Base-by-base conservation (phyloP, 2,888 invertebrate genomes). In the Phlogophora meticulosa region DNA sequence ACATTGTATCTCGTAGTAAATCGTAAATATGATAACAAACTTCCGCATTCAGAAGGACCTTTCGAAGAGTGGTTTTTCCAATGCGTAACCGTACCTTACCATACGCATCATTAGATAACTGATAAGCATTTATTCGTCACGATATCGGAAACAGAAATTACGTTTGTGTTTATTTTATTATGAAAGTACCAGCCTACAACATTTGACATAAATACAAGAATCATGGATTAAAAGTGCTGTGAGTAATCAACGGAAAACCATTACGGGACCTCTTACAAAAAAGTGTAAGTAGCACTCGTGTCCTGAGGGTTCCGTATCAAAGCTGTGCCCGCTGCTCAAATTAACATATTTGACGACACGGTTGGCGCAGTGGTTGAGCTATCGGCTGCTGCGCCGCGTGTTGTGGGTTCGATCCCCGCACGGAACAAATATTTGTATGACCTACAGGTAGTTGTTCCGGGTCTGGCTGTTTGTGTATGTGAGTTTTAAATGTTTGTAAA, bases 181-280 rank as follows among this genome's bases (percentile, higher is more conserved):
- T 40, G 52, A 32, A 34, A 32, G 10, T 38, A 43, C 15, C 7
- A 28, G 24, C 38, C 13, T 34, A 46, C 40, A 72, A 28, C 13
- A 20, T 49, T 42, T 40, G 49, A 34, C 49, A 42, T 76, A 52
- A 75, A 67, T 56, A 45, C 15, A 40, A 40, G 28, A 38, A 55
- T 56, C 51, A 56, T 22, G 45, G 43, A 76, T 76, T 76, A 72
- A 72, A 59, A 70, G 42, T 59, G 15, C 48, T 59, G 48, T 48
- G 43, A 59, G 38, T 38, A 55, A 58, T 72, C 32, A 58, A 70
- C 58, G 53, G 32, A 76, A 71, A 60, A 43, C 46, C 56, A 61
- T 77, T 77, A 71, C 70, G 46, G 38, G 28, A n/a, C 28, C 28
- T 28, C 4, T 28, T 28, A 28, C 28, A 28, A 28, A 28, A 28